Evolutionary conservation across 2,888 invertebrate genomes (phyloP), one percentile per base, ranked within the genome.

Genomic region (Panopea generosa): DNA sequence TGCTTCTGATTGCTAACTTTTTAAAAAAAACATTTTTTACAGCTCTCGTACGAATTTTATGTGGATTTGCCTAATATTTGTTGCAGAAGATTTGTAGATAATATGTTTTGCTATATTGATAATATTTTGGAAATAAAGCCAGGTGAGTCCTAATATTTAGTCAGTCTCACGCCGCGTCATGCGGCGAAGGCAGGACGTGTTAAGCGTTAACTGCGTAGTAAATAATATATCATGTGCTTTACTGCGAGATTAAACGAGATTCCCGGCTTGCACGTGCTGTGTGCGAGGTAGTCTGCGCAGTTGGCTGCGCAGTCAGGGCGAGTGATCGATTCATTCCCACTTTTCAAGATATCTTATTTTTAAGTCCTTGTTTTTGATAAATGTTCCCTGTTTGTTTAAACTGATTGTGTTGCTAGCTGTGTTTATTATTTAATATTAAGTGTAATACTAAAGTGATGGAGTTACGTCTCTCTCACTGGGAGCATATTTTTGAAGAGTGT

Each of bases 171-270:
- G 69, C 71, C 29, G 75, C 11, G 75, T 50, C 65, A 50, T 27
- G 79, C 62, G 47, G 79, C 18, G 79, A 76, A 62, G 61, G 50
- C 61, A 68, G 69, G 22, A 56, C 62, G 67, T 62, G 70, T 68
- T 71, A 74, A 70, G 73, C 55, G 74, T 62, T 66, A 66, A 49
- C 43, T 55, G 67, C 68, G 67, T 55, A 56, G 70, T 70, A 72
- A 77, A 77, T 77, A 73, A 81, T 75, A 68, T 75, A 77, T 81
- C 81, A 72, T 62, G 74, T 77, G 81, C 67, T 77, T 60, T 77
- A 55, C 56, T 33, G 56, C 81, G 75, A 81, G 81, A 81, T 81
- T 69, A 77, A 65, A 69, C 72, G 81, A 81, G 77, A 77, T 67
- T 75, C 77, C 74, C 61, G 72, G 68, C 24, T 26, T 47, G 77